Base-by-base conservation (phyloP, 2,888 invertebrate species). In the Tiphia femorata region DNA sequence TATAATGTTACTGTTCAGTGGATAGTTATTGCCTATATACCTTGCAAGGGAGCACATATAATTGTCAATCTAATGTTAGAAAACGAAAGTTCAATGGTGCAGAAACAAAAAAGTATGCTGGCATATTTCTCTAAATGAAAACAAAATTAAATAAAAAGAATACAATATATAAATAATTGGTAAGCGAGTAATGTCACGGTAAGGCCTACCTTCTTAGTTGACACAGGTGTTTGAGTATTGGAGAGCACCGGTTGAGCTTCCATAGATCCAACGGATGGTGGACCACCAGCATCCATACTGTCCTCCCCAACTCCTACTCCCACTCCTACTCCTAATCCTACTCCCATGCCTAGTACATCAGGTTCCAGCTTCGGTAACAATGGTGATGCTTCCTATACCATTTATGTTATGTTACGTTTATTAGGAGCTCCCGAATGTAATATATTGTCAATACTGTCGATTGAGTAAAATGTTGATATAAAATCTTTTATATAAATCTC, bases 211-310 rank as follows among this genome's bases (percentile, higher is more conserved):
- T 83, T 83, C 73, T 81, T 83, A 47, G 81, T 77, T 42, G 82
- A 80, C 56, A 82, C 82, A 64, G 82, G 82, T 59, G 82, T 82
- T 73, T 81, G 83, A 58, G 76, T 67, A 77, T 79, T 82, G 74
- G 81, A 75, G 71, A 82, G 79, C 72, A 82, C 80, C 69, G 83
- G 82, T 75, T 83, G 83, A 78, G 82, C 80, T 77, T 83, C 83
- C 59, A 78, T 72, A 53, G 94, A 94, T 42, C 92, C 93, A 10
- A 95, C 89, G 0, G 95, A 94, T 1, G 89, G 88, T 78, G 95
- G 88, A 81, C 93, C 89, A 58, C 90, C 91, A 79, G 82, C 82
- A 65, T 83, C 83, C 83, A 83, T 82, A 77, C 83, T 83, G 79
- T 83, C 83, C 60, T 83, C 83, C 64, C 83, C 82, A 61, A 77